These are phyloP conservation scores for Stomatorhinus ivindoensis DNA, from an alignment of 2,113 vertebrate genomes.

Conservation along the genomic window DNA sequence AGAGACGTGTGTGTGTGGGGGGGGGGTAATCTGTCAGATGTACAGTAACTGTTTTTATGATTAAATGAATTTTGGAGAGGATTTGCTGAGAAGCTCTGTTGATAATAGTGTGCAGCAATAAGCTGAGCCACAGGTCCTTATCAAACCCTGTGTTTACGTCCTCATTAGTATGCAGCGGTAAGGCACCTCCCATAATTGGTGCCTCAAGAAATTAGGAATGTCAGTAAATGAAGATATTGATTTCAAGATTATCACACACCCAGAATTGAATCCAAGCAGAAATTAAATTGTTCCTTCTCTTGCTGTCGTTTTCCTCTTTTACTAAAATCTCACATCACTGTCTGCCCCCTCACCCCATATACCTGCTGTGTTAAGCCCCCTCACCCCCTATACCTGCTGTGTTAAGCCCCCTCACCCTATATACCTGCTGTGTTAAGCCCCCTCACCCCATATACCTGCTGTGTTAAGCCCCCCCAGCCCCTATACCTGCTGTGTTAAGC, in stretches of 20 bases:
- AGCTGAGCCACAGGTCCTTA: not conserved
- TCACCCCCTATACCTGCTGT: no score
- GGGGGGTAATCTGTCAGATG: not conserved
- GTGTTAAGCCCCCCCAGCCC: no score
- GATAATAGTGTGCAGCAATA: not conserved
- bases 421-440: no score
- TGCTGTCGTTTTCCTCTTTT: not conserved
- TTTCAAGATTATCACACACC: slow-evolving; percentile 7
- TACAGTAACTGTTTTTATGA: slow-evolving; percentile 13
- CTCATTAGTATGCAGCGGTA: not conserved
- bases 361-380: no score
- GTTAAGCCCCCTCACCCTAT: no score
- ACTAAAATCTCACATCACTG: not conserved
- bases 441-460: no score
- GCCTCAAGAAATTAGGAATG: not conserved
- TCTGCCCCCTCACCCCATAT: no score
- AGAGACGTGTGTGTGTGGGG: not conserved
- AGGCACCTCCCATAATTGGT: not conserved
- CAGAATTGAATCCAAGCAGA: not conserved
- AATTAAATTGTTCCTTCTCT: slow-evolving; percentile 7
- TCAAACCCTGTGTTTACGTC: not conserved
- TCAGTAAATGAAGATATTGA: slow-evolving; percentile 6
- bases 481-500: no score
- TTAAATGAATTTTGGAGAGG: slow-evolving; percentile 7
- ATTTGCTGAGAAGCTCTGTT: not conserved